Evolutionary conservation across 2,113 vertebrate species (phyloP), one percentile per base, ranked within the genome.

Genomic region (Ginglymostoma cirratum): DNA sequence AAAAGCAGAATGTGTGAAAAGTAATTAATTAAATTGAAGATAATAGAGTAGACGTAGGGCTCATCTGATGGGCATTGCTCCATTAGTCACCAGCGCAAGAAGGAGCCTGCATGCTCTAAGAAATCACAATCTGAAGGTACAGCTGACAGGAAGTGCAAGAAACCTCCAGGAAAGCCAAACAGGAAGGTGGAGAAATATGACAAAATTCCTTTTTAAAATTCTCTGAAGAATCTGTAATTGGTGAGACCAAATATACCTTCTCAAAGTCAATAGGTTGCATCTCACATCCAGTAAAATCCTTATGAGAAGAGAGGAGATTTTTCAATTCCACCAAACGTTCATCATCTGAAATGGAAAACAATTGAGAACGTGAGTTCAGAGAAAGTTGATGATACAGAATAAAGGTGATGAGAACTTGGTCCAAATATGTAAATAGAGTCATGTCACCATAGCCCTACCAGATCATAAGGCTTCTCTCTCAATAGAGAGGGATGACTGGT

Each of bases 211-310:
- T 61, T 34, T 76, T 5, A 6, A 21, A 19, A n/a, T 65, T 19
- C 55, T 19, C 55, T 30, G 27, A 65, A n/a, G 27, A 90, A 90
- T n/a, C 55, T 38, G 55, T 52, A 89, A 5, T 66, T 23, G 19
- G 19, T 3, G 19, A 38, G 89, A n/a, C 27, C 21, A 6, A 66
- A 67, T 24, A 85, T 97, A 99, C 99, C 98, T 99, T 99, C 96
- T 98, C 98, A 94, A 99, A 99, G 95, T 97, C 96, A 95, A 98
- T 97, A 96, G 99, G 98, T 96, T 97, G 95, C 98, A 99, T 98
- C 96, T 85, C 95, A 95, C 61, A 65, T 96, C 96, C 96, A 95
- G 66, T 66, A 42, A 70, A 8, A 69, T 96, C 96, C 96, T 96
- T 69, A 55, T 45, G 90, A 0, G 96, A 96, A 76, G 90, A 27